Evolutionary conservation across 2,888 invertebrate genomes (phyloP).

Genomic region (Gastracanthus pulcherrimus): DNA sequence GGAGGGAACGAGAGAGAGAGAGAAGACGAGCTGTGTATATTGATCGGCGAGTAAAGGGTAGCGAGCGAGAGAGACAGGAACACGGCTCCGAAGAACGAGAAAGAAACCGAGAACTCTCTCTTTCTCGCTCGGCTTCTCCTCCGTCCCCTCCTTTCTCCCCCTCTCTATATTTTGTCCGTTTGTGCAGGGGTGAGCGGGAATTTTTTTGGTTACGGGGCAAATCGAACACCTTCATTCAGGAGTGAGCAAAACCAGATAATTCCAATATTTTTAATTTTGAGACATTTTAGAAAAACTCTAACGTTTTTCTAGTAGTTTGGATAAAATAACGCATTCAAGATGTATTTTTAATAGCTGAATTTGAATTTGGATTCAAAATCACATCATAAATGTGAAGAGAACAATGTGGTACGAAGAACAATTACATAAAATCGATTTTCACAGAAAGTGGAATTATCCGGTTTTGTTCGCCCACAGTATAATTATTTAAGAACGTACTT

Average conservation of each 20-base stretch:
- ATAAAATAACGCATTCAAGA: too few species aligned
- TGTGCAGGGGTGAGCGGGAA: not conserved
- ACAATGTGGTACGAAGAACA: too few species aligned
- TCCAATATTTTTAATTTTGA: too few species aligned
- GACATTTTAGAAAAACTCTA: too few species aligned
- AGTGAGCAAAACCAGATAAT: not conserved
- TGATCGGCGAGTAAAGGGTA: conserved; percentile 39
- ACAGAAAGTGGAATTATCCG: too few species aligned
- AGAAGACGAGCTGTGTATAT: conserved; percentile 20
- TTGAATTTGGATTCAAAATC: too few species aligned
- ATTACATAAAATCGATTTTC: too few species aligned
- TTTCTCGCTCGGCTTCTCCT: not conserved
- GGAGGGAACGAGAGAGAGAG: not conserved
- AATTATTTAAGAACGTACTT: too few species aligned
- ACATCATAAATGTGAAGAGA: too few species aligned
- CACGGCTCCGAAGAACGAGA: conserved; percentile 34
- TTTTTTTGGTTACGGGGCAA: not conserved
- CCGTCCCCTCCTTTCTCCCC: not conserved
- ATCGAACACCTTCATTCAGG: not conserved
- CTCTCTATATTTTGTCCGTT: not conserved
- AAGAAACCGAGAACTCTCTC: conserved; percentile 36
- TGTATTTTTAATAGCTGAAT: too few species aligned
- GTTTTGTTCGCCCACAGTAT: too few species aligned
- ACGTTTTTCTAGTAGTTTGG: too few species aligned
- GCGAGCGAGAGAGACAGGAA: not conserved